These are phyloP conservation scores for Pituophis catenifer DNA, from an alignment of 2,113 vertebrate genomes.

Conservation along the genomic window DNA sequence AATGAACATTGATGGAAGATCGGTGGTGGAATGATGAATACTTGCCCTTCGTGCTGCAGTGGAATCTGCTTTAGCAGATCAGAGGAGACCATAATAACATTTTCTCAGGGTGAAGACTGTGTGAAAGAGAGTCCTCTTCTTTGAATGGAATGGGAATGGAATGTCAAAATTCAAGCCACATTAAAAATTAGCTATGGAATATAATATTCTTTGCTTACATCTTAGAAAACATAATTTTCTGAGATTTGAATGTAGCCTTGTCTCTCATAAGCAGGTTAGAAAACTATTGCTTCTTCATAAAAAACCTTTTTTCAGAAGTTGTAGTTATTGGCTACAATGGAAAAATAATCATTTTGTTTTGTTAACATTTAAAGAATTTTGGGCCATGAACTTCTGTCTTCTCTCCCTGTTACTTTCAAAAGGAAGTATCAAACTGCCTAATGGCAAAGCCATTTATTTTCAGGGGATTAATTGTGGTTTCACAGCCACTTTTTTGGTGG, in stretches of 20 bases:
- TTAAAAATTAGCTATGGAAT: neutral
- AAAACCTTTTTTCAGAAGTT: neutral
- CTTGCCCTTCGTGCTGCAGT: neutral
- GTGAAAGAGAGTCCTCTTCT: neutral
- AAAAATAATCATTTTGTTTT: slow-evolving; percentile 2
- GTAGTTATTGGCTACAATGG: neutral
- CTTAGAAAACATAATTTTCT: neutral
- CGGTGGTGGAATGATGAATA: neutral
- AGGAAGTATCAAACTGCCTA: neutral
- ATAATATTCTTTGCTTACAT: neutral
- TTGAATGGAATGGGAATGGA: neutral
- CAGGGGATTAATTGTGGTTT: neutral
- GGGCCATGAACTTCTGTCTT: neutral
- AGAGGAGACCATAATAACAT: neutral
- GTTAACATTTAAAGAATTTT: neutral
- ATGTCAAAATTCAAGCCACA: neutral
- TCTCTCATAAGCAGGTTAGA: neutral
- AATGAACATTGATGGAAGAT: neutral
- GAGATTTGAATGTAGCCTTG: neutral
- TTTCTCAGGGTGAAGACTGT: neutral
- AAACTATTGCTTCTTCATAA: neutral
- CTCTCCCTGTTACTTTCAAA: neutral
- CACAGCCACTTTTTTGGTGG: neutral
- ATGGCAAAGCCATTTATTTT: neutral
- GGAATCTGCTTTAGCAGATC: neutral